These are phyloP conservation scores for Heliornis fulica DNA, from an alignment of 2,113 vertebrate genomes.

Conservation along the genomic window DNA sequence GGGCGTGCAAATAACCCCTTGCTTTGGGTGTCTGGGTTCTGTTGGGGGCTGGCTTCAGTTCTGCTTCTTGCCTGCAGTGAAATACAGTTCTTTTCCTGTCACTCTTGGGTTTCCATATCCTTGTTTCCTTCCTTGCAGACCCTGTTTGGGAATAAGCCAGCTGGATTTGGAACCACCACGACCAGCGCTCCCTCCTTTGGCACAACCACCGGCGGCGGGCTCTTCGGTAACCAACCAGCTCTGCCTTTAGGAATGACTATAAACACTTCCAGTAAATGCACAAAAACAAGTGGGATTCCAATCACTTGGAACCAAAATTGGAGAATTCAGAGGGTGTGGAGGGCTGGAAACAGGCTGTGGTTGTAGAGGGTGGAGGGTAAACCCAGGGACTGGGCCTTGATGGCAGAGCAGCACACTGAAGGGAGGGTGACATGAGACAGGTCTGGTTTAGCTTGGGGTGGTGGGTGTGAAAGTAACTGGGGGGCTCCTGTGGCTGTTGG, in stretches of 20 bases:
- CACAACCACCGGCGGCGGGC: constrained; percentile 79
- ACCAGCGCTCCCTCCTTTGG: constrained; percentile 93
- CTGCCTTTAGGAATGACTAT: constrained; percentile 78
- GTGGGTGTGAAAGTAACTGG: too few relatives aligned
- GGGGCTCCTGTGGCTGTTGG: too few relatives aligned
- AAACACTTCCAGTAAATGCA: constrained; percentile 78
- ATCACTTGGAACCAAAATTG: too few relatives aligned
- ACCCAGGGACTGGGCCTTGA: too few relatives aligned
- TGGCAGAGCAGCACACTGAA: too few relatives aligned
- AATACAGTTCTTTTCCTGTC: accelerated
- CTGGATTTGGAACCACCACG: constrained; percentile 90
- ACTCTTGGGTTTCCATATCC: background rate
- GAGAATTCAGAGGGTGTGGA: too few relatives aligned
- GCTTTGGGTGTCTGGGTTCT: accelerated
- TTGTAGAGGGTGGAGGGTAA: too few relatives aligned
- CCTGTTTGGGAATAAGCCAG: constrained; percentile 90
- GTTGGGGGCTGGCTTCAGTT: background rate
- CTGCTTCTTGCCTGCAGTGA: background rate
- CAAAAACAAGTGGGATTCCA: background rate
- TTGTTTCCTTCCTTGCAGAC: constrained; percentile 72
- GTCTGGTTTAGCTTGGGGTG: too few relatives aligned
- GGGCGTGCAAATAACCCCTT: background rate
- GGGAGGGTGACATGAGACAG: too few relatives aligned
- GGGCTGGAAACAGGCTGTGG: too few relatives aligned
- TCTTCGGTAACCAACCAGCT: constrained; percentile 88